Conservation (phyloP, 2,797 vertebrate species). For the Nyctalus aviator region DNA sequence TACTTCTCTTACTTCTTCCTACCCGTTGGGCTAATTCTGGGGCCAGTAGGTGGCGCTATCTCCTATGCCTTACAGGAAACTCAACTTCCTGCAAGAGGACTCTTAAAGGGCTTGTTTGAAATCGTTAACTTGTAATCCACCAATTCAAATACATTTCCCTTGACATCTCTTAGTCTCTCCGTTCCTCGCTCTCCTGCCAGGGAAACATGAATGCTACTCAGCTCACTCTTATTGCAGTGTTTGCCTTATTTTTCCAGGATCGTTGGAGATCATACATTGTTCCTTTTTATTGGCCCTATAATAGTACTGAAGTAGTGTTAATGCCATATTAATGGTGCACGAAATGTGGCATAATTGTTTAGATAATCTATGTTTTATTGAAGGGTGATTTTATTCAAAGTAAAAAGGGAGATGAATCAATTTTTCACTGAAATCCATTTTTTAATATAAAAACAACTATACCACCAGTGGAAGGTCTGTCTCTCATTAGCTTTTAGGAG, state of each 20-base stretch:
- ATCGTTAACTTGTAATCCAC: not conserved
- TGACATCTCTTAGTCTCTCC: not conserved
- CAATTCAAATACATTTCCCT: not conserved
- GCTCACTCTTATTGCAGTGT: not conserved
- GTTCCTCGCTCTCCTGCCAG: not conserved
- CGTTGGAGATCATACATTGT: not conserved
- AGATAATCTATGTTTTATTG: constrained; percentile 10
- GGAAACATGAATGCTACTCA: not conserved
- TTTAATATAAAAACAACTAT: constrained; percentile 29
- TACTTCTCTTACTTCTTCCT: accelerated
- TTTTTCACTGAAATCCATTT: constrained; percentile 52
- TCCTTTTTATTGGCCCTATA: not conserved
- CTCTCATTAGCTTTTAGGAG: constrained; percentile 39
- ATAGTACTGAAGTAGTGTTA: not conserved
- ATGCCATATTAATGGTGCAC: not conserved
- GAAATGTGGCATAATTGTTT: not conserved
- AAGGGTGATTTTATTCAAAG: constrained; percentile 40
- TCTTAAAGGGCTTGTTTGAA: not conserved
- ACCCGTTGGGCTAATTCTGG: accelerated
- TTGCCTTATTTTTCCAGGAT: constrained; percentile 7
- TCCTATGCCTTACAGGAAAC: not conserved
- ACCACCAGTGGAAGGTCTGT: not conserved
- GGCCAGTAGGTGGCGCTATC: constrained; percentile 70
- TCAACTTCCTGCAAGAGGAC: accelerated
- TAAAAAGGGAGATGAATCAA: not conserved